Percentiles rank a stretch among this genome's conserved stretches.
phyloP scores from a whole-genome alignment of 2,888 invertebrate species.

The Polyommatus icarus region DNA sequence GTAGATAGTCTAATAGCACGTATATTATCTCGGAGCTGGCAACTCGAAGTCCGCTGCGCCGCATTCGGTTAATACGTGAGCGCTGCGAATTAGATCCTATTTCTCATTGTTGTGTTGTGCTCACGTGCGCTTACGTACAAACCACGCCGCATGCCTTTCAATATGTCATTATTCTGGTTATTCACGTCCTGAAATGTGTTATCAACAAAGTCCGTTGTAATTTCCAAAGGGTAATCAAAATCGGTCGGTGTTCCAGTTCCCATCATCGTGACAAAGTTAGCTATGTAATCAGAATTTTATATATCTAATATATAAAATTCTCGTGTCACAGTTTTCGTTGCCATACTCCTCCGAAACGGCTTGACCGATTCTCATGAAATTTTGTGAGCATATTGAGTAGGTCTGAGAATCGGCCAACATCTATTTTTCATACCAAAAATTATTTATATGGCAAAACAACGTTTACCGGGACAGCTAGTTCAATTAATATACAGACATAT shows the following conservation, averaged over 20 bases:
- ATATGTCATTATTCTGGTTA: background rate
- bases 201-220: background rate
- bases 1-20: conserved; percentile 18
- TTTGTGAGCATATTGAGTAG: too few relatives aligned
- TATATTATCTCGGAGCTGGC: conserved; percentile 15
- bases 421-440: too few relatives aligned
- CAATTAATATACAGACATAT: too few relatives aligned
- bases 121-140: conserved; percentile 22
- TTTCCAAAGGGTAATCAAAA: background rate
- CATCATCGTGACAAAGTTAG: background rate
- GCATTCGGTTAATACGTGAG: conserved; percentile 27
- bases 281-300: too few relatives aligned
- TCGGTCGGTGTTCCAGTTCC: background rate
- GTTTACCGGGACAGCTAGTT: too few relatives aligned
- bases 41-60: background rate
- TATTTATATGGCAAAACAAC: too few relatives aligned
- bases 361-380: too few relatives aligned
- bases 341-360: too few relatives aligned
- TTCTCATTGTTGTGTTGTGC: conserved; percentile 13
- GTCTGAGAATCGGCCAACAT: too few relatives aligned
- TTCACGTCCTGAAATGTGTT: background rate
- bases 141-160: background rate
- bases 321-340: too few relatives aligned
- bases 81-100: conserved; percentile 11
- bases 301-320: too few relatives aligned